Evolutionary conservation across 1,140 invertebrate genomes (phyloP).

Genomic region (Zaprionus ghesquierei): DNA sequence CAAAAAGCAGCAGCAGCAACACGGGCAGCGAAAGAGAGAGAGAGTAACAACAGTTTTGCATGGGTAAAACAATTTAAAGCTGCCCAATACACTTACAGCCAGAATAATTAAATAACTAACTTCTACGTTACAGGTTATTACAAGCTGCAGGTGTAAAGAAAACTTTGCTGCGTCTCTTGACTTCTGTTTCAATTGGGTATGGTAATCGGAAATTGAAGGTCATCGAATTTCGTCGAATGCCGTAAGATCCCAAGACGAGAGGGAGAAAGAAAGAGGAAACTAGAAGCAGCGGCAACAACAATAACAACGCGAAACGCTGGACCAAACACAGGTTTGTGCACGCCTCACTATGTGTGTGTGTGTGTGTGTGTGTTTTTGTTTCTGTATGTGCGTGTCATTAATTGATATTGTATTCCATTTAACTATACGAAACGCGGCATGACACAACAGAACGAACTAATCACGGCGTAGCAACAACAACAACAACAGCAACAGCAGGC

Average conservation of each 20-base stretch:
- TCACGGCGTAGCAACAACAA: neutral
- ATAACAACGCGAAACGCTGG: neutral
- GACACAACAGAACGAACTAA: conserved; percentile 22
- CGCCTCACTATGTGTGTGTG: neutral
- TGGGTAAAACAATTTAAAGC: neutral
- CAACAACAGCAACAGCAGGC: neutral
- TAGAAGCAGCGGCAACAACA: conserved; percentile 13
- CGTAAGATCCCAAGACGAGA: conserved; percentile 8
- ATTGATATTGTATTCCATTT: conserved; percentile 23
- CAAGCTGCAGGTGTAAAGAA: neutral
- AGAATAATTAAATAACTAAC: neutral
- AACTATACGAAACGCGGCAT: conserved; percentile 30
- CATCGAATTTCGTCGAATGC: conserved; percentile 16
- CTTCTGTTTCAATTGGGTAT: neutral
- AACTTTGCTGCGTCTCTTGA: neutral
- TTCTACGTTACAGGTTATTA: neutral
- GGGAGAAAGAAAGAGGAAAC: conserved; percentile 19
- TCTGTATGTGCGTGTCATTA: conserved; percentile 7
- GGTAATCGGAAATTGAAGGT: conserved; percentile 32
- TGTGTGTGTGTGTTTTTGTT: conserved; percentile 7
- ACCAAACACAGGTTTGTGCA: conserved; percentile 37
- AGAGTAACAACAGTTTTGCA: neutral
- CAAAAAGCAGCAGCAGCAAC: neutral
- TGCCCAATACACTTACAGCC: neutral
- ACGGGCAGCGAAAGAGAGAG: neutral